Percentiles rank a stretch among this genome's conserved stretches.
phyloP scores from a whole-genome alignment of 35 echinoderm and acorn worm species.

The Ptychodera flava region DNA sequence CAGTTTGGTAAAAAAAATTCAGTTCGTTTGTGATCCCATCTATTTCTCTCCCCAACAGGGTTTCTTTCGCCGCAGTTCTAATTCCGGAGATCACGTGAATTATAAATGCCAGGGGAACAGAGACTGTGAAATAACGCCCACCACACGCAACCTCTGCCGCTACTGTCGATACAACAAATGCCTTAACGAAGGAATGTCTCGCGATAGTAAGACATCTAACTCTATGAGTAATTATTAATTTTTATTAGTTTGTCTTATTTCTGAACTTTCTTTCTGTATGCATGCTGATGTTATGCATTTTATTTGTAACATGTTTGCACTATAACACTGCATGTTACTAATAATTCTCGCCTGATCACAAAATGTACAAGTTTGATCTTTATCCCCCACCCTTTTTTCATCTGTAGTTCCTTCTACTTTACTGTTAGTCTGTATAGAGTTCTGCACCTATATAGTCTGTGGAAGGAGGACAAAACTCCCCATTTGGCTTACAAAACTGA shows the following conservation, averaged over 20 bases:
- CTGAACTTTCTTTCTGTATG: not conserved
- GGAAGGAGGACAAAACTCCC: too few relatives aligned
- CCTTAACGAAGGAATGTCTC: slow-evolving; percentile 60
- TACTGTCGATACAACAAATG: slow-evolving; percentile 77
- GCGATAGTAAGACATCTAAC: slow-evolving; percentile 38
- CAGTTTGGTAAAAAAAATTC: too few relatives aligned
- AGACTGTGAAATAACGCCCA: slow-evolving; percentile 54
- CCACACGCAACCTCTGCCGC: slow-evolving; percentile 44
- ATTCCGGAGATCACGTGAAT: slow-evolving; percentile 33
- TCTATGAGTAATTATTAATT: not conserved
- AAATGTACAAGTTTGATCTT: too few relatives aligned
- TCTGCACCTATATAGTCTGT: too few relatives aligned
- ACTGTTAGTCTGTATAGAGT: too few relatives aligned
- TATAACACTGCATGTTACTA: not conserved
- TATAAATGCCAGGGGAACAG: slow-evolving; percentile 48
- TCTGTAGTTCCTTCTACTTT: too few relatives aligned
- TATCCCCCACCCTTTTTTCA: too few relatives aligned
- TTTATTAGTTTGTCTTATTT: not conserved
- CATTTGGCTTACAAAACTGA: too few relatives aligned
- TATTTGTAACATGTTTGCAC: not conserved
- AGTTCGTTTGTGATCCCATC: too few relatives aligned
- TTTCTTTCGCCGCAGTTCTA: slow-evolving; percentile 53
- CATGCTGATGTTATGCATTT: not conserved
- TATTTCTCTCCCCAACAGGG: too few relatives aligned
- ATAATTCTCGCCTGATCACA: too few relatives aligned